phyloP scores from a whole-genome alignment of 1,140 invertebrate genomes.

The Eueides isabella region DNA sequence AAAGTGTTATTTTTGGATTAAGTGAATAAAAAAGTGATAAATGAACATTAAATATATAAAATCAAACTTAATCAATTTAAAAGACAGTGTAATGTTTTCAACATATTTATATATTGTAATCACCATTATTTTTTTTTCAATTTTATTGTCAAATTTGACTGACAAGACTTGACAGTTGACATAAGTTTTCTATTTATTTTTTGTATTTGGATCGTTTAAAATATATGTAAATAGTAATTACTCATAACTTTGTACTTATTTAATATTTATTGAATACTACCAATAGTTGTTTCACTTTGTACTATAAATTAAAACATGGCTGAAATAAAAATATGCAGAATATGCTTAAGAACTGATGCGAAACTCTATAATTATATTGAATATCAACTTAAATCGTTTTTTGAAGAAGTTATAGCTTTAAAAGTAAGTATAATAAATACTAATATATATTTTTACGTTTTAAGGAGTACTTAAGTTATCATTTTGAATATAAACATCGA shows the following conservation, averaged over 20 bases:
- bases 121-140: neutral
- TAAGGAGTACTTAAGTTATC: neutral
- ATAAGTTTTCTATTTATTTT: conserved; percentile 6
- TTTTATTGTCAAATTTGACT: neutral
- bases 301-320: conserved; percentile 33
- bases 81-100: too few species aligned
- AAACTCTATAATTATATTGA: conserved; percentile 61
- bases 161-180: neutral
- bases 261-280: neutral
- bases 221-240: neutral
- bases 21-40: too few species aligned
- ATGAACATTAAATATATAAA: too few species aligned
- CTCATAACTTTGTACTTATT: neutral
- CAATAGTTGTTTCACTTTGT: neutral
- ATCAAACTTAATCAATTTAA: too few species aligned
- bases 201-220: neutral
- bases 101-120: too few species aligned
- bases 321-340: conserved; percentile 65
- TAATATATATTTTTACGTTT: neutral
- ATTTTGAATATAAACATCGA: neutral
- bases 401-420: conserved; percentile 66
- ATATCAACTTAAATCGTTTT: conserved; percentile 63
- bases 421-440: conserved; percentile 54
- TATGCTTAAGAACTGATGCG: conserved; percentile 61
- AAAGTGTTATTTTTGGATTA: too few species aligned